Evolutionary conservation across 2,113 vertebrate species (phyloP).

Genomic region (western clawed frog (Xenopus tropicalis)): DNA sequence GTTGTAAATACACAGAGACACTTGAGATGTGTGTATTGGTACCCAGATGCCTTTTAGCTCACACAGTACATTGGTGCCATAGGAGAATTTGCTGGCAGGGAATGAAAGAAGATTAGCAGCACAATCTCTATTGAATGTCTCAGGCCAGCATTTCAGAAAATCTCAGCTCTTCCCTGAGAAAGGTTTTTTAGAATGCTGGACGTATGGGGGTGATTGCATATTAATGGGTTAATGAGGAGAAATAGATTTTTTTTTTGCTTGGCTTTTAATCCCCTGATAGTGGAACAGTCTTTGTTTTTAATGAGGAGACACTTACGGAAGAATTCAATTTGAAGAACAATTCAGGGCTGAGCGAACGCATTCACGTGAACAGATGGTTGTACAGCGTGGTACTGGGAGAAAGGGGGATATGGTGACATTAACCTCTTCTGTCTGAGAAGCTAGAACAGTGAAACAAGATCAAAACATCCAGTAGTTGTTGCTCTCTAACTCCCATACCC

Average conservation of each 20-base stretch:
- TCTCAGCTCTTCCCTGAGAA: neutral
- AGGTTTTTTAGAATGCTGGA: slow-evolving; percentile 7
- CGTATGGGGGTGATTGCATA: neutral
- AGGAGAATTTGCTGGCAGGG: slow-evolving; percentile 19
- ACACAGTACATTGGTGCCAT: slow-evolving; percentile 4
- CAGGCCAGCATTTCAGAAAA: slow-evolving; percentile 1
- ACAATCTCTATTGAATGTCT: slow-evolving; percentile 14
- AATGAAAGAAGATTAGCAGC: slow-evolving; percentile 26
- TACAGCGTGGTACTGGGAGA: neutral
- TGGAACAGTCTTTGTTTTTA: slow-evolving; percentile 4
- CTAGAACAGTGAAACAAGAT: too few relatives aligned
- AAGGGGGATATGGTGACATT: neutral
- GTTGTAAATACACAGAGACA: neutral
- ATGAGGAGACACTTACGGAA: slow-evolving; percentile 5
- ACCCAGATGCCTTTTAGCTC: slow-evolving; percentile 18
- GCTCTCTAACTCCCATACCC: too few relatives aligned
- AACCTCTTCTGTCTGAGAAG: neutral
- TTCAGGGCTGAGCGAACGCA: slow-evolving; percentile 2
- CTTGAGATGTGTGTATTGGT: neutral
- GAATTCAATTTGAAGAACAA: slow-evolving; percentile 5
- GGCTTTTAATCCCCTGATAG: neutral
- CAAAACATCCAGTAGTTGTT: too few relatives aligned
- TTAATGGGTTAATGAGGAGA: slow-evolving; percentile 14
- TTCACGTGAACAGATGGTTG: slow-evolving; percentile 4
- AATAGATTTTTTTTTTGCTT: slow-evolving; percentile 12